Conservation (phyloP, 2,113 vertebrate genomes). For the Eleginops maclovinus region DNA sequence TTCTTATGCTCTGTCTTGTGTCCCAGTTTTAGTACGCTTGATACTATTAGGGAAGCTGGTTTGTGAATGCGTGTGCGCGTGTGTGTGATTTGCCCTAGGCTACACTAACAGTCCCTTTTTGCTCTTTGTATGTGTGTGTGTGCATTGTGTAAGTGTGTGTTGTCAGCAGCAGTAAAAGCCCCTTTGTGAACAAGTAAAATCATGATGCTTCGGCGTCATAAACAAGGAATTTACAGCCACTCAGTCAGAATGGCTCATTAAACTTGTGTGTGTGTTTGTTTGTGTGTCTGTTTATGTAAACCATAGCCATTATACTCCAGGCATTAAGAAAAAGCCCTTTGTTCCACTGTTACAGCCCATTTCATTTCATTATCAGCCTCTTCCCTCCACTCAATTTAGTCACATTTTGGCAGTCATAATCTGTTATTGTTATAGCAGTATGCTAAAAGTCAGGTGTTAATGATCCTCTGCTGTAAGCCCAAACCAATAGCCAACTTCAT, state of each 20-base stretch:
- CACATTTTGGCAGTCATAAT: slow-evolving; percentile 50
- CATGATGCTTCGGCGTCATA: slow-evolving; percentile 60
- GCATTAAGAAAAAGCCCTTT: slow-evolving; percentile 54
- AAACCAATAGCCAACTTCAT: slow-evolving; percentile 47
- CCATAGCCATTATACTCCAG: slow-evolving; percentile 54
- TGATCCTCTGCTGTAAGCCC: slow-evolving; percentile 19
- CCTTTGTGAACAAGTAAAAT: slow-evolving; percentile 68
- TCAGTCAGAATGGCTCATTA: slow-evolving; percentile 74
- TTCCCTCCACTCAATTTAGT: slow-evolving; percentile 54
- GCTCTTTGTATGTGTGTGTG: slow-evolving; percentile 15
- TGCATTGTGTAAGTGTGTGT: slow-evolving; percentile 36
- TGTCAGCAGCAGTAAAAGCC: slow-evolving; percentile 56
- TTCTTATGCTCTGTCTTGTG: slow-evolving; percentile 57
- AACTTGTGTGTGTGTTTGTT: slow-evolving; percentile 57
- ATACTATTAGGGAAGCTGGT: slow-evolving; percentile 47
- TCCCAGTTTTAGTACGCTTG: slow-evolving; percentile 56
- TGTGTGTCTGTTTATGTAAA: slow-evolving; percentile 64
- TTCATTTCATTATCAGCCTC: slow-evolving; percentile 63
- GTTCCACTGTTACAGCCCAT: slow-evolving; percentile 63
- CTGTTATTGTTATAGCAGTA: slow-evolving; percentile 35
- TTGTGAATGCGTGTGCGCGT: slow-evolving; percentile 7
- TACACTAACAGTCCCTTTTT: slow-evolving; percentile 36
- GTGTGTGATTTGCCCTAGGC: slow-evolving; percentile 55
- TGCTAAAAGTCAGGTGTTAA: slow-evolving; percentile 54
- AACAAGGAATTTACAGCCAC: slow-evolving; percentile 73